A percentile compares a stretch with the other conserved stretches of the same genome.
Evolutionary conservation across 2,888 invertebrate genomes (phyloP).

Genomic region (Ceratothoa steindachneri): DNA sequence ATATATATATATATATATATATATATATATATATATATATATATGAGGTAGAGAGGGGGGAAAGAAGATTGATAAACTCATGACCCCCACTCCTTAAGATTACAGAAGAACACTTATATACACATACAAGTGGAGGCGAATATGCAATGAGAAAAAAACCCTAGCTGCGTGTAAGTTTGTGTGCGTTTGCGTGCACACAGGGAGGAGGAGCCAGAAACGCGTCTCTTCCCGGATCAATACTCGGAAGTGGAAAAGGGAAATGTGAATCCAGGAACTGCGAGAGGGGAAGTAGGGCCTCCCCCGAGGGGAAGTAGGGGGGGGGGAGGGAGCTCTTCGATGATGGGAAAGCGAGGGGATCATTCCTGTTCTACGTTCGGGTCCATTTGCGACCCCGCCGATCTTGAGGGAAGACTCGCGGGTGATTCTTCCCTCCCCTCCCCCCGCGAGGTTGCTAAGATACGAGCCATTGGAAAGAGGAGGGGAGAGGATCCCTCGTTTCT

Average conservation of each 20-base stretch:
- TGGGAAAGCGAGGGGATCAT: too few relatives aligned
- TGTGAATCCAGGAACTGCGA: background rate
- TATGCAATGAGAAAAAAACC: background rate
- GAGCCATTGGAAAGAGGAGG: background rate
- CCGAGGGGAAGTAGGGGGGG: background rate
- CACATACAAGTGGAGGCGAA: background rate
- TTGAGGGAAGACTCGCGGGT: too few relatives aligned
- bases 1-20: too few relatives aligned
- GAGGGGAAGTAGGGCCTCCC: background rate
- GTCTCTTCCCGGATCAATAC: background rate
- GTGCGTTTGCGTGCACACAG: background rate
- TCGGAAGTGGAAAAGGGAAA: background rate
- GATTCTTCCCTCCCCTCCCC: too few relatives aligned
- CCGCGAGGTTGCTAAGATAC: too few relatives aligned
- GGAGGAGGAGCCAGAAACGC: background rate
- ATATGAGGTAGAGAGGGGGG: too few relatives aligned
- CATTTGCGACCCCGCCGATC: too few relatives aligned
- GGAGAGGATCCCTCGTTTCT: background rate
- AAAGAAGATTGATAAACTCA: too few relatives aligned
- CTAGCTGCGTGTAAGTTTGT: background rate
- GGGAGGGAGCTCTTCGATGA: too few relatives aligned
- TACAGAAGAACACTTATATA: background rate
- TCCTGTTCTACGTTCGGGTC: too few relatives aligned
- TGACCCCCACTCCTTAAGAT: background rate
- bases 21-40: too few relatives aligned